Conservation (phyloP, 2,797 vertebrate genomes). For the Chelidonichthys spinosus region DNA sequence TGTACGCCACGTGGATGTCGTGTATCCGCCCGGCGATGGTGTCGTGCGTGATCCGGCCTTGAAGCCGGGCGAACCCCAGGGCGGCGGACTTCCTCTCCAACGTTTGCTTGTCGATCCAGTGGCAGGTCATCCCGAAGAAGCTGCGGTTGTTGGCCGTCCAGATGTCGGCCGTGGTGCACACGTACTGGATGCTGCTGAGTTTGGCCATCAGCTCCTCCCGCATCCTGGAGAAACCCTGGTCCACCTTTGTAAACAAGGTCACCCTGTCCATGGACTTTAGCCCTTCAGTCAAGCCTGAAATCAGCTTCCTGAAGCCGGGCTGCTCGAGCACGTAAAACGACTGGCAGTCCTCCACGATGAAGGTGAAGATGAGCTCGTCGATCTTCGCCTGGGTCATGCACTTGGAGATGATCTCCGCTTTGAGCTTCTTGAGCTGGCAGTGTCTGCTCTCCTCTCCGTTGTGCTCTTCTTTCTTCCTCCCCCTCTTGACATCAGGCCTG, state of each 20-base stretch:
- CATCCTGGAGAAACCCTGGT: conserved; percentile 78
- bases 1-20: conserved; percentile 78
- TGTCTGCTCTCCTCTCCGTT: conserved; percentile 74
- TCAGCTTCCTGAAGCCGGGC: conserved; percentile 78
- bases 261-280: conserved; percentile 77
- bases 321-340: conserved; percentile 80
- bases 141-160: conserved; percentile 80
- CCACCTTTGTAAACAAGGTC: conserved; percentile 77
- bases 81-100: conserved; percentile 83
- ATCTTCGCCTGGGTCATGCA: conserved; percentile 77
- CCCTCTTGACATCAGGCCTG: conserved; percentile 74
- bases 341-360: conserved; percentile 82
- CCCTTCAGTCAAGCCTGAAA: conserved; percentile 79
- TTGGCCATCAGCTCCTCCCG: conserved; percentile 75
- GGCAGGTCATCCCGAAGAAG: conserved; percentile 85
- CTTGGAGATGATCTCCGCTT: conserved; percentile 80
- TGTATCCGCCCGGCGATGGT: conserved; percentile 76
- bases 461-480: conserved; percentile 72
- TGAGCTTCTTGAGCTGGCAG: conserved; percentile 79
- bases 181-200: conserved; percentile 72
- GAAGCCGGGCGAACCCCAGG: conserved; percentile 76
- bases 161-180: conserved; percentile 84
- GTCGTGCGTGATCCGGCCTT: conserved; percentile 75
- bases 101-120: conserved; percentile 79
- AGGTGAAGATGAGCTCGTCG: conserved; percentile 75